Evolutionary conservation across 1,140 invertebrate species (phyloP).

Genomic region (Ceratoteleas bidentatus): DNA sequence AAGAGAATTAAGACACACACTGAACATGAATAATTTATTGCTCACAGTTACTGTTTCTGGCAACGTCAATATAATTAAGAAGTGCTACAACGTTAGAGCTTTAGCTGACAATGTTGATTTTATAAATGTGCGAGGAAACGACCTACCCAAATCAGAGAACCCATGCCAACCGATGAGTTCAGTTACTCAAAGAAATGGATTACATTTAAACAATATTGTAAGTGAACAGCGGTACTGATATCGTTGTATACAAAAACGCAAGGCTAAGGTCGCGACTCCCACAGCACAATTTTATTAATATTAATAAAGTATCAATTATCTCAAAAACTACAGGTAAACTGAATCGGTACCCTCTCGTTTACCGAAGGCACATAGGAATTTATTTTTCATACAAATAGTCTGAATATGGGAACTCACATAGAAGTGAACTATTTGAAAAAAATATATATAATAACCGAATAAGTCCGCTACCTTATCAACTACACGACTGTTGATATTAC

Average conservation of each 20-base stretch:
- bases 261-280: no score
- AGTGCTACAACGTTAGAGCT: slow-evolving; percentile 4
- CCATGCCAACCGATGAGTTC: slow-evolving; percentile 7
- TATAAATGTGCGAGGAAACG: slow-evolving; percentile 21
- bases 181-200: not conserved
- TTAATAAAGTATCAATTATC: no score
- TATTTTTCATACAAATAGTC: no score
- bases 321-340: no score
- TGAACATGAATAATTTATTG: not conserved
- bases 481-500: no score
- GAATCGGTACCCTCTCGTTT: no score
- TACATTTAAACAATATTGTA: slow-evolving; percentile 9
- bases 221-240: not conserved
- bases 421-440: no score
- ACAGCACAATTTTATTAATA: no score
- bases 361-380: no score
- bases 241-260: not conserved
- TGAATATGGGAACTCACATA: no score
- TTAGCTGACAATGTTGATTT: slow-evolving; percentile 16
- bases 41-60: slow-evolving; percentile 13
- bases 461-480: no score
- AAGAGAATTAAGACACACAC: not conserved
- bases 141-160: not conserved
- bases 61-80: not conserved
- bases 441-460: no score